These are phyloP conservation scores for Cygnus olor DNA, from an alignment of 2,797 vertebrate genomes.

Conservation along the genomic window DNA sequence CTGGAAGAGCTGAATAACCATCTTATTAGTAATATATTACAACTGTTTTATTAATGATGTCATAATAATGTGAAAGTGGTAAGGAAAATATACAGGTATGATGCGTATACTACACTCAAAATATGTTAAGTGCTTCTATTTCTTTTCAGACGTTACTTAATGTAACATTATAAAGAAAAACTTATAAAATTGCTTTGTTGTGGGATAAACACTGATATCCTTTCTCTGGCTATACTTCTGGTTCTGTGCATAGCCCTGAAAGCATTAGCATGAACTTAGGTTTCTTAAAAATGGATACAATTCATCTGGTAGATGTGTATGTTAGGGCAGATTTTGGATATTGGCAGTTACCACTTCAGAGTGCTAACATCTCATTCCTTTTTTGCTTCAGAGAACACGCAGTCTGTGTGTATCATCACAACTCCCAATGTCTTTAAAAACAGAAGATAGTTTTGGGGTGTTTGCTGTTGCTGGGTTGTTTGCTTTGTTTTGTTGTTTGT, in stretches of 20 bases:
- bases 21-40: background rate
- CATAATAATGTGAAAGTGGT: background rate
- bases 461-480: background rate
- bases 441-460: no score
- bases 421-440: background rate
- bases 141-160: background rate
- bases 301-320: fast-evolving
- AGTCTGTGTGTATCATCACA: background rate
- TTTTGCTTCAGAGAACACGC: background rate
- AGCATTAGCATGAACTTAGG: fast-evolving
- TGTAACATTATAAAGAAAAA: background rate
- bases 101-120: background rate
- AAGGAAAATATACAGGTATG: background rate
- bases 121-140: background rate
- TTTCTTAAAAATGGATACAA: no score
- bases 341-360: background rate
- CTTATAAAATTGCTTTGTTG: background rate
- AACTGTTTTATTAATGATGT: background rate
- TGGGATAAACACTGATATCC: fast-evolving
- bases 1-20: background rate
- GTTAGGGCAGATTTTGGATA: background rate
- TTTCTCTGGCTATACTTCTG: background rate
- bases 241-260: background rate
- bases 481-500: background rate
- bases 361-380: background rate